Conservation (phyloP, 2,113 vertebrate species). For the Mirounga angustirostris region DNA sequence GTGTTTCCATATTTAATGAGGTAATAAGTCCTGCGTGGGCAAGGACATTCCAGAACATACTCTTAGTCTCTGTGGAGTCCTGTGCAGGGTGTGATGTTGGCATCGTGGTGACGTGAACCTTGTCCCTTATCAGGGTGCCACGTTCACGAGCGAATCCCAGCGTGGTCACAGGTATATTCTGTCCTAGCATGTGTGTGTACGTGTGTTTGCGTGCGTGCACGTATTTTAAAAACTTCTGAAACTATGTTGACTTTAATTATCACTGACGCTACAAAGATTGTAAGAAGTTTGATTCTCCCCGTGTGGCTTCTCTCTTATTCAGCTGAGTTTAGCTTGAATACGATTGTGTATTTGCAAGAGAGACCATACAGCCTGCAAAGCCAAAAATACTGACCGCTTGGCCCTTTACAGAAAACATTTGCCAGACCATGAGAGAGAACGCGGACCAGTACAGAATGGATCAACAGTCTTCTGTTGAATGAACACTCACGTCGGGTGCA, state of each 20-base stretch:
- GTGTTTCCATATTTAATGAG: conserved; percentile 80
- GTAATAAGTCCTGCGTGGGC: conserved; percentile 56
- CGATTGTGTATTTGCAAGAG: not conserved
- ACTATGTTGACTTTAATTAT: not conserved
- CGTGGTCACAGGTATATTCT: conserved; percentile 42
- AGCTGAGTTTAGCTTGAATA: not conserved
- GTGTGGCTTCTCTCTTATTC: not conserved
- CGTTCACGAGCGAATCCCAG: conserved; percentile 61
- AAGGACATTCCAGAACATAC: conserved; percentile 66
- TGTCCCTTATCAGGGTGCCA: not conserved
- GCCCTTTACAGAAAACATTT: not conserved
- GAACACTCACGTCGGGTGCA: not conserved
- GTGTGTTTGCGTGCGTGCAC: too few species aligned
- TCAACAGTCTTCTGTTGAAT: accelerated
- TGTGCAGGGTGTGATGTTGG: not conserved
- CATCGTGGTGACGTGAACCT: conserved; percentile 21
- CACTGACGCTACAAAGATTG: not conserved
- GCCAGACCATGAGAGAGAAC: accelerated
- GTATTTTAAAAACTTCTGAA: not conserved
- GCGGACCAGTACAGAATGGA: accelerated
- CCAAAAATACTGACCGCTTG: not conserved
- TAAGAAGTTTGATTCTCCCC: not conserved
- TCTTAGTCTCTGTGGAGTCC: conserved; percentile 30
- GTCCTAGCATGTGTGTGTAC: not conserved
- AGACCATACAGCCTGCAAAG: accelerated